These are phyloP conservation scores for Brachionus paranguensis DNA, from an alignment of 1,140 invertebrate species.

Conservation along the genomic window DNA sequence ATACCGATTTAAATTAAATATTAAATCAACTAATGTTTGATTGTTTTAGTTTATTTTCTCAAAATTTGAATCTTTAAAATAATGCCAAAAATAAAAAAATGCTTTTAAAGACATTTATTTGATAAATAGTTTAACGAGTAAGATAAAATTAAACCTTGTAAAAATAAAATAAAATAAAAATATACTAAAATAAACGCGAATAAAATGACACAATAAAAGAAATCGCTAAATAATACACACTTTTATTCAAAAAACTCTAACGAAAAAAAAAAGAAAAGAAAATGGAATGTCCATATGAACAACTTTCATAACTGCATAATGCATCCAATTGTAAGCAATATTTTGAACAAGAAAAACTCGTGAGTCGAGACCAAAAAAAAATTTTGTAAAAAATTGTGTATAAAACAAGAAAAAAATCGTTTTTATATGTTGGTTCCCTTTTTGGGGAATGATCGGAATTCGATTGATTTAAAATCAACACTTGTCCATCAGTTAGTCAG, in stretches of 20 bases:
- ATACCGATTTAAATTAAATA: no score
- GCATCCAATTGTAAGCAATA: neutral
- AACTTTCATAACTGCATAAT: neutral
- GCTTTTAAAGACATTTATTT: neutral
- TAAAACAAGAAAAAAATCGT: neutral
- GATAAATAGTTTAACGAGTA: neutral
- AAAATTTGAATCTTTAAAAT: no score
- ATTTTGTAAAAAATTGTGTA: neutral
- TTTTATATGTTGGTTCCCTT: neutral
- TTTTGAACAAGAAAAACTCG: neutral
- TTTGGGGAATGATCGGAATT: neutral
- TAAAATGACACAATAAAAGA: neutral
- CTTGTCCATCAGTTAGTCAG: neutral
- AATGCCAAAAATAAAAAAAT: no score
- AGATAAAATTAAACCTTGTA: neutral
- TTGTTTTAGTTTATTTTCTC: no score
- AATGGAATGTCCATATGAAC: neutral
- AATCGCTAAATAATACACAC: neutral
- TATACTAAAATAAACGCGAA: neutral
- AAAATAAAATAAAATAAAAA: neutral
- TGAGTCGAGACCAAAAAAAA: neutral
- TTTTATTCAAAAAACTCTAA: neutral
- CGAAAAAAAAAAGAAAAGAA: neutral
- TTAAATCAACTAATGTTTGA: no score
- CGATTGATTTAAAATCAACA: slow-evolving; percentile 30